These are phyloP conservation scores for Ectropis crepuscularia DNA, from an alignment of 2,888 invertebrate species.

Conservation along the genomic window DNA sequence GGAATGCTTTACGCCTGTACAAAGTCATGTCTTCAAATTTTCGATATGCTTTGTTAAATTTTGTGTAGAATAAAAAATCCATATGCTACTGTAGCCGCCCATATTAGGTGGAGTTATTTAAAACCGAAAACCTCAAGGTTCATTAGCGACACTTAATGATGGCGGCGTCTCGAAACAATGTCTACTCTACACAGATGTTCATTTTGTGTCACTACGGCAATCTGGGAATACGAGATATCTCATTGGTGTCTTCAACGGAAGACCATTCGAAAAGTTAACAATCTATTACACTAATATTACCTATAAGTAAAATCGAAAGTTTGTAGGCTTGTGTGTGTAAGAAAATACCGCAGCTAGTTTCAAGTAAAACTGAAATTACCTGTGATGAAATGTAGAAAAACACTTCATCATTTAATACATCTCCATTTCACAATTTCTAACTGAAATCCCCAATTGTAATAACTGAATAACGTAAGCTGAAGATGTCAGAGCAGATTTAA, in stretches of 20 bases:
- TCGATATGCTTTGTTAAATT: slow-evolving; percentile 73
- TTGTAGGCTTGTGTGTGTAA: too few species aligned
- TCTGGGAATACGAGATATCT: background rate
- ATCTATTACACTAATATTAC: too few species aligned
- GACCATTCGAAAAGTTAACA: too few species aligned
- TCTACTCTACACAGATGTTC: slow-evolving; percentile 56
- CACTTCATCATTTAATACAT: background rate
- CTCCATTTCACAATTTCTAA: background rate
- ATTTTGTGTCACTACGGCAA: slow-evolving; percentile 10
- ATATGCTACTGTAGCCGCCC: slow-evolving; percentile 68
- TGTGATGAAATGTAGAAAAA: background rate
- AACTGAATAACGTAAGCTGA: slow-evolving; percentile 26
- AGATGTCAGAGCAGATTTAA: slow-evolving; percentile 38
- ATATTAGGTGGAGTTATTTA: slow-evolving; percentile 76
- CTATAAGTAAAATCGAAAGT: too few species aligned
- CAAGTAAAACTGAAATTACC: too few species aligned
- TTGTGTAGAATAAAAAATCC: slow-evolving; percentile 75
- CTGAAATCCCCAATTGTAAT: slow-evolving; percentile 15
- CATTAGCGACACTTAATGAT: slow-evolving; percentile 83
- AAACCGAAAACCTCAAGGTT: slow-evolving; percentile 80
- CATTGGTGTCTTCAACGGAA: background rate
- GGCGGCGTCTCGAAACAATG: slow-evolving; percentile 72
- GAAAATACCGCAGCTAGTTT: too few species aligned
- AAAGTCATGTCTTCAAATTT: slow-evolving; percentile 69
- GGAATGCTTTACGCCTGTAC: slow-evolving; percentile 53